phyloP scores from a whole-genome alignment of 2,888 invertebrate genomes.

The Ommatoiulus sabulosus region DNA sequence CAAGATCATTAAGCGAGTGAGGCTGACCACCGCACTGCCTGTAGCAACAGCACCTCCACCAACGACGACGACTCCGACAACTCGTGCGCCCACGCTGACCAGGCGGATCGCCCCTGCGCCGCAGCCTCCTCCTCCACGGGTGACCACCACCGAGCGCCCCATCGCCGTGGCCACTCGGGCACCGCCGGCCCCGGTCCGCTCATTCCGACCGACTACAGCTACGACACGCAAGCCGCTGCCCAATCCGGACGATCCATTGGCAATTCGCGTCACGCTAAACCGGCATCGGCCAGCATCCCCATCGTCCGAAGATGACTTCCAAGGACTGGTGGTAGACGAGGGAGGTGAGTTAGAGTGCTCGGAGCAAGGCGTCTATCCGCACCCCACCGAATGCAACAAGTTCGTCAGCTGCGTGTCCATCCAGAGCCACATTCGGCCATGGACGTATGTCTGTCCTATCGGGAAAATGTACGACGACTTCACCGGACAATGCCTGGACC shows the following conservation, averaged over 20 bases:
- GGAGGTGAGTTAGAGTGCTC: slow-evolving; percentile 84
- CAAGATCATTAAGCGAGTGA: not conserved
- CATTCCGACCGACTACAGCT: slow-evolving; percentile 56
- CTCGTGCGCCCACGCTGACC: not conserved
- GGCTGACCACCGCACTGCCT: not conserved
- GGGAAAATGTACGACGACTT: slow-evolving; percentile 89
- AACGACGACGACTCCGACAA: not conserved
- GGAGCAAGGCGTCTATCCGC: slow-evolving; percentile 91
- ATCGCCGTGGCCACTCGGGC: slow-evolving; percentile 72
- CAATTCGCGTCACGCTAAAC: not conserved
- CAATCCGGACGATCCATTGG: slow-evolving; percentile 60
- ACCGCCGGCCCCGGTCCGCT: slow-evolving; percentile 71
- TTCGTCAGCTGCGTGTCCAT: slow-evolving; percentile 90
- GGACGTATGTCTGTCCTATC: slow-evolving; percentile 90
- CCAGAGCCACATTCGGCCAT: slow-evolving; percentile 79
- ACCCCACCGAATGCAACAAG: slow-evolving; percentile 89
- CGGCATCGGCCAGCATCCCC: not conserved
- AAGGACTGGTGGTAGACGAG: slow-evolving; percentile 69
- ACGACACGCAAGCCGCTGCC: slow-evolving; percentile 58
- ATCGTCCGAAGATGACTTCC: slow-evolving; percentile 41
- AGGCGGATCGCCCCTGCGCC: not conserved
- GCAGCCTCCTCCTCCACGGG: not conserved
- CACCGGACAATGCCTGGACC: slow-evolving; percentile 91
- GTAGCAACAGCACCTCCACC: not conserved
- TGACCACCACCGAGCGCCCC: slow-evolving; percentile 66